phyloP scores from a whole-genome alignment of 2,888 invertebrate species.

The Trypoxylon attenuatum region DNA sequence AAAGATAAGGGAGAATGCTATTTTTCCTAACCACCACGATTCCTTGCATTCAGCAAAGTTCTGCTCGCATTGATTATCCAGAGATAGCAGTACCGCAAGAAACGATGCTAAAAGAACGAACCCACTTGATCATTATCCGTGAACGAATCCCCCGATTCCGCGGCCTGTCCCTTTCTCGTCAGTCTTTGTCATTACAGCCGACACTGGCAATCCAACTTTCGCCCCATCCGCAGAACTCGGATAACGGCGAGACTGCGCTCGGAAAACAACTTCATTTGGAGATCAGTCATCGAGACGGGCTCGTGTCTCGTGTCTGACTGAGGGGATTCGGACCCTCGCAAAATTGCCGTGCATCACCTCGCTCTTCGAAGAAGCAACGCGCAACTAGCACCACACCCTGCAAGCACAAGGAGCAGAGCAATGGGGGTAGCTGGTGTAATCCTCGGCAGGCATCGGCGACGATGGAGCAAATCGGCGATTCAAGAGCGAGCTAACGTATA shows the following conservation, averaged over 20 bases:
- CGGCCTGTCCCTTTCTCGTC: too few relatives aligned
- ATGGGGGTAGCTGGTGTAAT: too few relatives aligned
- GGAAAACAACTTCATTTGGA: background rate
- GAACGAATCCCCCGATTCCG: too few relatives aligned
- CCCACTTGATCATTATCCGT: too few relatives aligned
- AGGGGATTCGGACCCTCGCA: background rate
- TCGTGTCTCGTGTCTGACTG: background rate
- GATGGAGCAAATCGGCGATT: background rate
- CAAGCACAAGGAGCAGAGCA: background rate
- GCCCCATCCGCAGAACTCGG: too few relatives aligned
- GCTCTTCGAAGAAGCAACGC: background rate
- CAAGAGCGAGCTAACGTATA: too few relatives aligned
- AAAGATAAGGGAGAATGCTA: slow-evolving; percentile 43
- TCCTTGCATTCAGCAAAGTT: slow-evolving; percentile 41
- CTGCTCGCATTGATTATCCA: slow-evolving; percentile 40
- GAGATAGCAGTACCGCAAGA: too few relatives aligned
- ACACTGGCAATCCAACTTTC: too few relatives aligned
- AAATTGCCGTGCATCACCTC: background rate
- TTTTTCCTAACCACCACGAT: slow-evolving; percentile 44
- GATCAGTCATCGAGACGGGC: background rate
- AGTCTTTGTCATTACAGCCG: too few relatives aligned
- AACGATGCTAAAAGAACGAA: too few relatives aligned
- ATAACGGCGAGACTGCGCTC: background rate
- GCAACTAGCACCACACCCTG: background rate
- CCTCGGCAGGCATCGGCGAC: background rate